Conservation (phyloP, 2,888 invertebrate genomes). For the Eilema depressum region DNA sequence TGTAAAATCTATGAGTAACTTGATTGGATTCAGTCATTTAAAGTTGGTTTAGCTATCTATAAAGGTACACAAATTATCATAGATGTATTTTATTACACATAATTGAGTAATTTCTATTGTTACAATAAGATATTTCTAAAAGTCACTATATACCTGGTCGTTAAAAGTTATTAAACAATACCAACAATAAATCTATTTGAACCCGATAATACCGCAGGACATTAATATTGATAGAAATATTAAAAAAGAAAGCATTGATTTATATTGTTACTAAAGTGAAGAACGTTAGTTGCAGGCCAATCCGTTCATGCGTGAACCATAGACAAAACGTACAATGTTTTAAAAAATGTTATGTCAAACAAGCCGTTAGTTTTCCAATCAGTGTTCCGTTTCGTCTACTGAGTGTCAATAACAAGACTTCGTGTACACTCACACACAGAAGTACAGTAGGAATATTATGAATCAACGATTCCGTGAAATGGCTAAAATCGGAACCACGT, state of each 20-base stretch:
- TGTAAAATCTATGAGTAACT: background rate
- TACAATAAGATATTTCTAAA: too few relatives aligned
- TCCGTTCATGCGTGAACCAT: background rate
- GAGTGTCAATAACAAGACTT: constrained; percentile 19
- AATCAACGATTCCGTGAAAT: too few relatives aligned
- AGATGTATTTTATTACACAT: too few relatives aligned
- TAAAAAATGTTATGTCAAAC: constrained; percentile 17
- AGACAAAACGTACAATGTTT: constrained; percentile 7
- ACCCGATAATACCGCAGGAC: background rate
- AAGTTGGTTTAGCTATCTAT: background rate
- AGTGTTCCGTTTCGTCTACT: constrained; percentile 16
- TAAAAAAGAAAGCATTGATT: too few relatives aligned
- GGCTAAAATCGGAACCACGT: too few relatives aligned
- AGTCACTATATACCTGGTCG: too few relatives aligned
- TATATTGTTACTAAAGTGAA: too few relatives aligned
- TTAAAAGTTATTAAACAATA: background rate
- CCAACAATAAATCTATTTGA: background rate
- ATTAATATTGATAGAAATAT: too few relatives aligned
- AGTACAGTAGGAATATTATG: background rate
- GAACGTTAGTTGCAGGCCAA: constrained; percentile 2
- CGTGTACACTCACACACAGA: background rate
- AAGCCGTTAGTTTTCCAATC: constrained; percentile 17
- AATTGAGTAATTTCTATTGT: too few relatives aligned
- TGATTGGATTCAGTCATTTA: background rate
- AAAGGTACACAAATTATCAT: too few relatives aligned